Evolutionary conservation across 2,113 vertebrate species (phyloP), one percentile per base, ranked within the genome.

Genomic region (Chaenocephalus aceratus): DNA sequence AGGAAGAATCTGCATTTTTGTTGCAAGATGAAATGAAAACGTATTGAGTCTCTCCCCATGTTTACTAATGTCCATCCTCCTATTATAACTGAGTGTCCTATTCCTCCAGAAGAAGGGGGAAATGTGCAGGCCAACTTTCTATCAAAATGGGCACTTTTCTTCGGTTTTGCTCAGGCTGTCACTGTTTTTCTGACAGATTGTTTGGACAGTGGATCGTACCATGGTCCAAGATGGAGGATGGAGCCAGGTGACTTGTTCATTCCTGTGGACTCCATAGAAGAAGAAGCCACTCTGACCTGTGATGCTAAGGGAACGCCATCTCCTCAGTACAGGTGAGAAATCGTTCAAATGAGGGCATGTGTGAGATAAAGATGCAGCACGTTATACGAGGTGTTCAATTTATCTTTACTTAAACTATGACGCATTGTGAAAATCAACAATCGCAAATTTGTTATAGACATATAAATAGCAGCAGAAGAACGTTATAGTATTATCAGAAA

Each of bases 151-250:
- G 18, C 4, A 41, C 34, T 16, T 73, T 60, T 63, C 46, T 13
- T 36, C 18, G 36, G 18, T 60, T 52, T 45, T 53, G 16, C 68
- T 78, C 54, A 78, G 41, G 16, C 34, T 54, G 53, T 83, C 18
- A 60, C 34, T 80, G 53, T 84, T 75, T 69, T 48, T 77, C n/a
- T 58, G 45, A 62, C 81, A 95, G 95, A 94, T 53, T 94, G 93
- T 86, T 70, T 94, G 88, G 95, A 95, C 81, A 93, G 90, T 64
- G 94, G 93, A 14, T 92, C 93, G 6, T 95, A 90, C 72, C 91
- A 94, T 71, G 94, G 95, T 34, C 94, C 95, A 48, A 91, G 90
- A 84, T 95, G 95, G 95, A 89, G 95, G 75, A 95, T 95, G 95
- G 95, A 95, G 79, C 95, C 95, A 0, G 93, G 90, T 15, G 95